Percentiles rank a stretch among this genome's conserved stretches.
Conservation (phyloP, 2,797 vertebrate genomes). For the Morelia viridis region DNA sequence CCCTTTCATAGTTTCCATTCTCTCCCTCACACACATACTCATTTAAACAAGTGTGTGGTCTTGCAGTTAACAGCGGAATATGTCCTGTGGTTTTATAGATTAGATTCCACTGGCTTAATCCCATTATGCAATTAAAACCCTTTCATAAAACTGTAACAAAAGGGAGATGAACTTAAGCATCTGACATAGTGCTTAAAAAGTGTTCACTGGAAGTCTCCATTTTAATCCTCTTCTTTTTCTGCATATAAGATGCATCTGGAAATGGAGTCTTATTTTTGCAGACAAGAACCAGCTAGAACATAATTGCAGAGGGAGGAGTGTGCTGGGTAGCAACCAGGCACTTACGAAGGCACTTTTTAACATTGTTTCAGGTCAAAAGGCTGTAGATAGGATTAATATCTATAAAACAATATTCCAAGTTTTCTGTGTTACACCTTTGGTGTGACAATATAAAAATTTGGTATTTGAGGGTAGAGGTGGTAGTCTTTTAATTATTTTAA, state of each 20-base stretch:
- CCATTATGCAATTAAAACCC: slow-evolving; percentile 22
- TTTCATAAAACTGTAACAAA: slow-evolving; percentile 32
- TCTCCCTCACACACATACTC: background rate
- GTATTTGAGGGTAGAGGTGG: background rate
- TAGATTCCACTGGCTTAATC: slow-evolving; percentile 28
- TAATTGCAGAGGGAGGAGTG: background rate
- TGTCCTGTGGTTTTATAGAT: slow-evolving; percentile 26
- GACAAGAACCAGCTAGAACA: slow-evolving; percentile 16
- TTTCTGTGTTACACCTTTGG: background rate
- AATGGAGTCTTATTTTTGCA: slow-evolving; percentile 1
- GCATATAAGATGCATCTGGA: background rate
- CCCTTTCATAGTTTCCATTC: background rate
- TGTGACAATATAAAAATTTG: background rate
- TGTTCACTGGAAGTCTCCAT: background rate
- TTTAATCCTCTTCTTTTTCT: slow-evolving; percentile 3
- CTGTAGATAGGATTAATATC: background rate
- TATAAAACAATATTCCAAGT: background rate
- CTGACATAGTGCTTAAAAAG: slow-evolving; percentile 4
- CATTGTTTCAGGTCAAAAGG: background rate
- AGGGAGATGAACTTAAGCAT: slow-evolving; percentile 10
- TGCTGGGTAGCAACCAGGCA: background rate
- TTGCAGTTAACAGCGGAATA: background rate
- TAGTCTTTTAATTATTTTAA: background rate
- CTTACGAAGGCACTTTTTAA: background rate
- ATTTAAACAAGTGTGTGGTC: slow-evolving; percentile 16